Conservation (phyloP, 2,113 vertebrate genomes). For the Canis aureus region DNA sequence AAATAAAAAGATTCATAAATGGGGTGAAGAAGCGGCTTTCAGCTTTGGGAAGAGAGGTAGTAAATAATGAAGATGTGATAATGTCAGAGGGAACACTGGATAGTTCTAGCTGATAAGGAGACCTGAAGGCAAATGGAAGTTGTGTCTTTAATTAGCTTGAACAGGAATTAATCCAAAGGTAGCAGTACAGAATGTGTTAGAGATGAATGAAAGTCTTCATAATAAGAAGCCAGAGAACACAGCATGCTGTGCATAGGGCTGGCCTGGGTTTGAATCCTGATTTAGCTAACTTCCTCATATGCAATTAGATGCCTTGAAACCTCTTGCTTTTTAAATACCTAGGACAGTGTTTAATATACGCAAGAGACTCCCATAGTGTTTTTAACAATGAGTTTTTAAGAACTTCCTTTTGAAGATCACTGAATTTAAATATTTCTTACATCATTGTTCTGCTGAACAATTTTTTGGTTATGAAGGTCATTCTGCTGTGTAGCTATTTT, state of each 20-base stretch:
- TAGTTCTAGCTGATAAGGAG: constrained; percentile 7
- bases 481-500: not conserved
- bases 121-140: not conserved
- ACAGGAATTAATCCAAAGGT: not conserved
- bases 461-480: not conserved
- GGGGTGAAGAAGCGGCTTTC: not conserved
- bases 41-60: not conserved
- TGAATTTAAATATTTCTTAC: not conserved
- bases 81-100: not conserved
- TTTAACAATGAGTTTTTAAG: not conserved
- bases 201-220: not conserved
- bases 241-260: not conserved
- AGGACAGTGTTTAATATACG: not conserved
- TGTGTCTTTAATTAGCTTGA: not conserved
- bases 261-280: not conserved
- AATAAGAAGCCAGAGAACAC: not conserved
- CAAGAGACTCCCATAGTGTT: not conserved
- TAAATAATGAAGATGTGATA: not conserved
- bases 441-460: not conserved
- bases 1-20: not conserved
- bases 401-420: not conserved
- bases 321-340: not conserved
- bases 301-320: not conserved
- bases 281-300: not conserved
- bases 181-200: not conserved